Base-by-base conservation (phyloP, 2,797 vertebrate species). In the Onychomys arenicola region DNA sequence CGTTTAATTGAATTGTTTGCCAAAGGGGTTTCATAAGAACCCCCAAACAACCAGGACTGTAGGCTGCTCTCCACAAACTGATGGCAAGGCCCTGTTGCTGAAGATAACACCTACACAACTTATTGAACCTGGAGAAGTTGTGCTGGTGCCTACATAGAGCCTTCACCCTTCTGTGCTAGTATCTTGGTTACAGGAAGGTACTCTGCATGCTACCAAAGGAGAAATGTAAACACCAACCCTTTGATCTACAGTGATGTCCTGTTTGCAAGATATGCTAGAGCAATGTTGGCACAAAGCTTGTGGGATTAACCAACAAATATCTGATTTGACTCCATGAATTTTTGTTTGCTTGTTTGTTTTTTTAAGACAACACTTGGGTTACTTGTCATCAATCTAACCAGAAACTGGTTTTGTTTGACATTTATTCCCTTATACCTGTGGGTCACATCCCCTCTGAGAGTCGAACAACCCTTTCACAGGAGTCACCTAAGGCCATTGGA, bases 381-480 rank as follows among this genome's bases (percentile, higher is more conserved):
- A 49, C 76, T 91, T 90, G 32, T 73, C 13, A 71, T 61, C 59
- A 61, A 25, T 67, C 67, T 93, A 91, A 17, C 12, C 55, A 96
- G 29, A 92, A 73, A 89, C 40, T 46, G 57, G 73, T 97, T 95
- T 92, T 87, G 16, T 93, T 96, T 96, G 63, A 87, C n/a, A 46
- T 92, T 88, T 95, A 93, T 92, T 92, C 85, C 23, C 12, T 78
- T 69, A 81, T 63, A 63, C 59, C 81, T 83, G 14, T 83, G 81
- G 29, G 57, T 83, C 37, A 63, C 37, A 43, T 27, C 25, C 57
- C 14, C 78, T 37, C 1, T 25, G 52, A 32, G 19, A 19, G 49
- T 83, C 16, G 29, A 83, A 63, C 25, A 43, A 8, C 25, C 37
- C 57, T 63, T 83, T 43, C 25, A 83, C 8, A 63, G 34, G 67